Evolutionary conservation across 2,888 invertebrate genomes (phyloP).

Genomic region (Lymantria monacha): DNA sequence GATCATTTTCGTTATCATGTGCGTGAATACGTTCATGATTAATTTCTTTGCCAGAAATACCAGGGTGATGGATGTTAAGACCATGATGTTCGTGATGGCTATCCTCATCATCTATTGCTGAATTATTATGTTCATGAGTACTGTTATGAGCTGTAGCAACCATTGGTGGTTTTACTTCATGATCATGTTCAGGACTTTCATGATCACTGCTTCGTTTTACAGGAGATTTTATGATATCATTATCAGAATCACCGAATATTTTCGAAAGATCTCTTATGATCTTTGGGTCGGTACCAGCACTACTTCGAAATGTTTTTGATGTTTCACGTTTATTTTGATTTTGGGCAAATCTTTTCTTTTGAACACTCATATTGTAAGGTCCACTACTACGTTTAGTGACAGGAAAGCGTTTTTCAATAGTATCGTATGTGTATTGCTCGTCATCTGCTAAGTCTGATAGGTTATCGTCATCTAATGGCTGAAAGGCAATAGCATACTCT

Average conservation of each 20-base stretch:
- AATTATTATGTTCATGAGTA: conserved; percentile 47
- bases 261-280: conserved; percentile 86
- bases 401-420: conserved; percentile 83
- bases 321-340: conserved; percentile 59
- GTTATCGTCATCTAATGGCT: conserved; percentile 71
- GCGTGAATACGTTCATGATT: conserved; percentile 30
- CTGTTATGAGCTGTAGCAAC: conserved; percentile 51
- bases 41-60: conserved; percentile 46
- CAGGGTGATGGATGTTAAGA: conserved; percentile 57
- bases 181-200: conserved; percentile 44
- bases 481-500: conserved; percentile 75
- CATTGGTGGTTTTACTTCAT: conserved; percentile 68
- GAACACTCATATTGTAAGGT: conserved; percentile 48
- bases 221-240: conserved; percentile 68
- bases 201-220: conserved; percentile 79
- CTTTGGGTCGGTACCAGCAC: conserved; percentile 85
- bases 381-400: conserved; percentile 85
- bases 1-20: conserved; percentile 35
- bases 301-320: conserved; percentile 61
- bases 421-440: conserved; percentile 66
- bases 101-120: conserved; percentile 45
- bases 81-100: conserved; percentile 60
- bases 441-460: conserved; percentile 64
- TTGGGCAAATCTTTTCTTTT: conserved; percentile 57
- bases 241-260: conserved; percentile 82